phyloP scores from a whole-genome alignment of 2,113 vertebrate genomes.

The Periophthalmodon schlosseri region DNA sequence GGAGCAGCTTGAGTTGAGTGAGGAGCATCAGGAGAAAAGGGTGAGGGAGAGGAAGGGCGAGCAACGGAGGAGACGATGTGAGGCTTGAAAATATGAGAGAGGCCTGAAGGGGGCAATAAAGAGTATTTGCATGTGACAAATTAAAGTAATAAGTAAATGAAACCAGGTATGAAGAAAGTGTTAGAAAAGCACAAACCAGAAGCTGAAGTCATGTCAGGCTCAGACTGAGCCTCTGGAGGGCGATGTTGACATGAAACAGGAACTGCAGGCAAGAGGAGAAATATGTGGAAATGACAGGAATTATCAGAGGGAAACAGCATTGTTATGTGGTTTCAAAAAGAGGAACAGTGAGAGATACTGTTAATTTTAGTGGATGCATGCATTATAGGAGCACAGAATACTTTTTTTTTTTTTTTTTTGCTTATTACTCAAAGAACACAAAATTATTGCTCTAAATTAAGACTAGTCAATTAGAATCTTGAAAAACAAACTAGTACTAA shows the following conservation, averaged over 20 bases:
- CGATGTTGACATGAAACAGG: slow-evolving; percentile 39
- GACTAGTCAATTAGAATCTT: background rate
- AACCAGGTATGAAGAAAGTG: background rate
- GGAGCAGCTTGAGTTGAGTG: slow-evolving; percentile 19
- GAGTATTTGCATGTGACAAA: background rate
- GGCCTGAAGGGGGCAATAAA: slow-evolving; percentile 27
- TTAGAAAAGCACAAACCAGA: slow-evolving; percentile 37
- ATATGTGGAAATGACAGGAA: slow-evolving; percentile 1
- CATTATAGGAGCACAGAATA: background rate
- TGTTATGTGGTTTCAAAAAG: background rate
- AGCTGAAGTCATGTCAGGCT: slow-evolving; percentile 28
- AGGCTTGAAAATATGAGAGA: slow-evolving; percentile 64
- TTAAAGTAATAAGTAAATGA: background rate
- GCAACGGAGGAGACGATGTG: slow-evolving; percentile 55
- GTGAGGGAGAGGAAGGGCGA: slow-evolving; percentile 68
- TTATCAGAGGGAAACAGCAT: background rate
- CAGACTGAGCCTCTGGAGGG: slow-evolving; percentile 42
- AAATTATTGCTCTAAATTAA: too few species aligned
- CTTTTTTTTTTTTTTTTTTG: too few species aligned
- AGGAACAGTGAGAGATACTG: background rate
- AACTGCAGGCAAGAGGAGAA: slow-evolving; percentile 35
- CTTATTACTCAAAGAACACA: background rate
- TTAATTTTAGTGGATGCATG: background rate
- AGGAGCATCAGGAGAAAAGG: slow-evolving; percentile 41
- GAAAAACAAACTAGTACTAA: background rate